A percentile compares a stretch with the other conserved stretches of the same genome.
Evolutionary conservation across 2,888 invertebrate species (phyloP).

Genomic region (Sarcophaga rosellei): DNA sequence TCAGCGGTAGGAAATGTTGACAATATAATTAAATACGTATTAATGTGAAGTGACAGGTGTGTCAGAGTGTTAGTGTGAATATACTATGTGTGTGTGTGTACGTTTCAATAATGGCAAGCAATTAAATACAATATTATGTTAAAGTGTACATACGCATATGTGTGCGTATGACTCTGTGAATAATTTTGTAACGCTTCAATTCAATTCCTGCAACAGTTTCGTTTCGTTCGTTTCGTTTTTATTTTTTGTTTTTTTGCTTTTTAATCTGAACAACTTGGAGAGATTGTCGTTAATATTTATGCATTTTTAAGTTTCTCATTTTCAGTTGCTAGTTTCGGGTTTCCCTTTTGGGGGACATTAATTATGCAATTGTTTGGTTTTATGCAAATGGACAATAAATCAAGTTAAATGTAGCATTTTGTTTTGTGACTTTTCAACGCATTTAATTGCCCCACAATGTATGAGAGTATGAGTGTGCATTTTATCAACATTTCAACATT

Average conservation of each 20-base stretch:
- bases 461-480: conserved; percentile 74
- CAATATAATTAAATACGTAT: conserved; percentile 65
- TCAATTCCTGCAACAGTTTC: neutral
- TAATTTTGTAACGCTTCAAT: neutral
- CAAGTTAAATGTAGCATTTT: conserved; percentile 74
- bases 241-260: conserved; percentile 21
- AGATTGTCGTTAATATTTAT: neutral
- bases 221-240: too few relatives aligned
- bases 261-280: neutral
- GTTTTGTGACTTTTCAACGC: conserved; percentile 65
- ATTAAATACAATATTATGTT: neutral
- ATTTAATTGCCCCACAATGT: conserved; percentile 70
- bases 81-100: neutral
- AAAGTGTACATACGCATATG: neutral
- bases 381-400: conserved; percentile 74
- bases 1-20: conserved; percentile 67
- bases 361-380: conserved; percentile 75
- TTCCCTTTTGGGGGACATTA: conserved; percentile 58
- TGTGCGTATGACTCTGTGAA: neutral
- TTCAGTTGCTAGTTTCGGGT: conserved; percentile 38
- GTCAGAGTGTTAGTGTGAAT: neutral
- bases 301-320: conserved; percentile 30
- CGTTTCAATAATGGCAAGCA: neutral
- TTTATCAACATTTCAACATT: too few relatives aligned
- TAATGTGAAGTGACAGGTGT: conserved; percentile 66